These are phyloP conservation scores for Mirza zaza DNA, from an alignment of 2,113 vertebrate genomes.

Conservation along the genomic window DNA sequence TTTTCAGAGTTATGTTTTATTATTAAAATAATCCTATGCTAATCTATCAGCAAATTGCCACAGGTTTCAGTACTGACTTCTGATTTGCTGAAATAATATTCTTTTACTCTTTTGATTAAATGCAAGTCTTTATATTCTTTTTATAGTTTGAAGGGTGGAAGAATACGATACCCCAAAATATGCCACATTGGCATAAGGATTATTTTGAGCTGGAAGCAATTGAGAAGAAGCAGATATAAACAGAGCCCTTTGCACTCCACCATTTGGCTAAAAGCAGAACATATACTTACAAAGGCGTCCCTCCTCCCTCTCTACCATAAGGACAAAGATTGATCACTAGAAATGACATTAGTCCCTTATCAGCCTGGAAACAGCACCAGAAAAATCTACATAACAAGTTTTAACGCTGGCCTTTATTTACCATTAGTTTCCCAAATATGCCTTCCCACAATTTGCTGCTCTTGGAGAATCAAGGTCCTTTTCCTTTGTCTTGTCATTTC, in stretches of 20 bases:
- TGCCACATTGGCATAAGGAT: too few species aligned
- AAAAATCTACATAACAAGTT: accelerated
- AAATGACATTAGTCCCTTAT: background rate
- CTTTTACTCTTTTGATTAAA: background rate
- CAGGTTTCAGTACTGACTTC: background rate
- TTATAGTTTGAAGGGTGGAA: background rate
- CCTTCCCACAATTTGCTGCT: background rate
- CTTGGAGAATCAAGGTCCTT: background rate
- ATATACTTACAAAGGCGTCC: background rate
- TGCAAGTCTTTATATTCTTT: background rate
- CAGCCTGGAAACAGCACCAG: background rate
- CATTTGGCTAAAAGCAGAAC: background rate
- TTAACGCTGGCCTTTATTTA: background rate
- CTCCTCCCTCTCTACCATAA: background rate
- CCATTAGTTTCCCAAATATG: too few species aligned
- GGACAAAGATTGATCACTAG: background rate
- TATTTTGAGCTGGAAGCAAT: background rate
- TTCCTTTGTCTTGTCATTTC: background rate
- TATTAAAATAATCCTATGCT: background rate
- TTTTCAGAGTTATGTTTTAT: background rate
- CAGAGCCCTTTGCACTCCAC: background rate
- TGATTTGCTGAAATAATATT: background rate
- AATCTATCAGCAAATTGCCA: background rate
- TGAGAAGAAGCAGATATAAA: background rate
- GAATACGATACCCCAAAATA: background rate